phyloP scores from a whole-genome alignment of 2,888 invertebrate species.

The Seira ritae region DNA sequence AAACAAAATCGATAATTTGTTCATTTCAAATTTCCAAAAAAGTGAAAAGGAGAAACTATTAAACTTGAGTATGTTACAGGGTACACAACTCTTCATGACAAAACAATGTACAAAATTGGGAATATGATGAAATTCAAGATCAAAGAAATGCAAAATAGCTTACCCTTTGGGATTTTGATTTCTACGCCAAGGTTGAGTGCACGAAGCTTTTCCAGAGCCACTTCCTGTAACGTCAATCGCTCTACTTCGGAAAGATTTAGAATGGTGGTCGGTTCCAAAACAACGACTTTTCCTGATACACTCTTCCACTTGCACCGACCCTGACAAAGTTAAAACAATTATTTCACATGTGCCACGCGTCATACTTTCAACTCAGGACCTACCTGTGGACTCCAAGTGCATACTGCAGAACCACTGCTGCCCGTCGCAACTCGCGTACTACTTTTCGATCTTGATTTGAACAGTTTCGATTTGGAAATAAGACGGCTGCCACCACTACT shows the following conservation, averaged over 20 bases:
- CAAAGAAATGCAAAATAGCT: neutral
- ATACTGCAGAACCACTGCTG: constrained; percentile 78
- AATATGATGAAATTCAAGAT: constrained; percentile 5
- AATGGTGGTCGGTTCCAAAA: constrained; percentile 83
- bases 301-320: constrained; percentile 83
- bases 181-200: constrained; percentile 89
- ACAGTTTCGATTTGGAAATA: constrained; percentile 87
- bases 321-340: constrained; percentile 36
- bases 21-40: neutral
- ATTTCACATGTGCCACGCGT: neutral
- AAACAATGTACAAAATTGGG: neutral
- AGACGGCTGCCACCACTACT: constrained; percentile 78
- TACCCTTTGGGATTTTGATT: constrained; percentile 89
- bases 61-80: neutral
- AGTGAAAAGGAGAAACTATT: neutral
- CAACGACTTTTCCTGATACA: constrained; percentile 82
- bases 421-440: constrained; percentile 78
- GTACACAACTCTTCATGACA: neutral
- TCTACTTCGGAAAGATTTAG: constrained; percentile 87
- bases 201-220: constrained; percentile 90
- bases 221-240: constrained; percentile 87
- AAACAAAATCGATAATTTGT: constrained; percentile 21
- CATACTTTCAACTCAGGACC: neutral
- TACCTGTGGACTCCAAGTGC: constrained; percentile 92
- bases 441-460: constrained; percentile 89